phyloP scores from a whole-genome alignment of 92 coral and sea anemone species.

The Isaurus tuberculatus region DNA sequence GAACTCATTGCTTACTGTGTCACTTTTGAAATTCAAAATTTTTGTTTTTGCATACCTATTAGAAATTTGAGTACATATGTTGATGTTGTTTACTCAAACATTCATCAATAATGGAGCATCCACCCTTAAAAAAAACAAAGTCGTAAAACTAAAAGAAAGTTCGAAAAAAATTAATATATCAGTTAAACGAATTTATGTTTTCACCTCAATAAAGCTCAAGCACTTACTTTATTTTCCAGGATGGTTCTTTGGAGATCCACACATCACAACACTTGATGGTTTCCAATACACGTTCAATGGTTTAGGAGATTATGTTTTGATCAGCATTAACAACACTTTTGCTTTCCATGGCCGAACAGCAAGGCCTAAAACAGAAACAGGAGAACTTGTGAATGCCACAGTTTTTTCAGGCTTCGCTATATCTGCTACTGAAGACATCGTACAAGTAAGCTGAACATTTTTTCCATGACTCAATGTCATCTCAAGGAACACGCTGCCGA shows the following conservation, averaged over 20 bases:
- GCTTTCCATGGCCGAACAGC: constrained; percentile 68
- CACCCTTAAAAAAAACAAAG: no score
- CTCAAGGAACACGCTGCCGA: no score
- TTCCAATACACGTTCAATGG: constrained; percentile 77
- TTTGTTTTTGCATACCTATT: no score
- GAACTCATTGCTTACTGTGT: no score
- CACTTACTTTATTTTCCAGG: constrained; percentile 35
- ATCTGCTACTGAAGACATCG: constrained; percentile 55
- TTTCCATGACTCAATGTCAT: not conserved
- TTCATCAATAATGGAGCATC: no score
- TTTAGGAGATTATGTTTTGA: constrained; percentile 74
- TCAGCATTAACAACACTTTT: constrained; percentile 50
- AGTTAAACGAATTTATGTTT: no score
- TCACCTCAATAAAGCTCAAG: no score
- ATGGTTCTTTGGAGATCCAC: constrained; percentile 80
- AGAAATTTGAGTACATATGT: no score
- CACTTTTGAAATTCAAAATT: no score
- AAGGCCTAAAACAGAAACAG: constrained; percentile 52
- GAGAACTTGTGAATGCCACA: constrained; percentile 71
- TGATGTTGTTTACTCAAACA: no score
- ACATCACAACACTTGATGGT: constrained; percentile 78
- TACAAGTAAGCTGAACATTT: constrained; percentile 47
- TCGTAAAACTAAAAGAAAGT: no score
- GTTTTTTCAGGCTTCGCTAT: constrained; percentile 78
- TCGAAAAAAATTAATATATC: no score